A percentile compares a stretch with the other conserved stretches of the same genome.
Conservation (phyloP, 2,113 vertebrate species). For the Cariama cristata region DNA sequence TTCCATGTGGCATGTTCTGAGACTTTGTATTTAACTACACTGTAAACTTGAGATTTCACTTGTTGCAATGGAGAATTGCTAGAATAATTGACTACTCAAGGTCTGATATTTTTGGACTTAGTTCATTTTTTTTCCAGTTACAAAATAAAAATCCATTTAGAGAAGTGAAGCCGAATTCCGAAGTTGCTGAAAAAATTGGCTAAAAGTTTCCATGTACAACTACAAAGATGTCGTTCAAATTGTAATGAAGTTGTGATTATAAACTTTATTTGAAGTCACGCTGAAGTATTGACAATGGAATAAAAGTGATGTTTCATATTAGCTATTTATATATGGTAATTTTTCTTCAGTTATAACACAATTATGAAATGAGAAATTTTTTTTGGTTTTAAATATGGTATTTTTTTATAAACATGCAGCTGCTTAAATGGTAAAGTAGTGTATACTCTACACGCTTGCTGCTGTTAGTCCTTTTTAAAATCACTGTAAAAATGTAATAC, state of each 20-base stretch:
- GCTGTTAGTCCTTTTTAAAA: neutral
- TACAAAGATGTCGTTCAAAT: neutral
- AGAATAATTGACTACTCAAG: neutral
- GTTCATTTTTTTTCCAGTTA: neutral
- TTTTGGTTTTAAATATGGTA: neutral
- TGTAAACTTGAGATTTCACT: neutral
- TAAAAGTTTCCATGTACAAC: neutral
- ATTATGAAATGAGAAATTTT: neutral
- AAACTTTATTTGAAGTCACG: neutral
- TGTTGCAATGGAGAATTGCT: neutral
- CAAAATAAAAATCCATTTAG: neutral
- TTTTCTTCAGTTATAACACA: neutral
- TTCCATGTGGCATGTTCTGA: neutral
- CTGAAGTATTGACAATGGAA: neutral
- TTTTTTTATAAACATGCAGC: neutral
- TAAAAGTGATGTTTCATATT: neutral
- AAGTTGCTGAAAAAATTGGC: neutral
- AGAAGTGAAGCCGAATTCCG: neutral
- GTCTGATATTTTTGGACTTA: neutral
- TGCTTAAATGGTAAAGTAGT: neutral
- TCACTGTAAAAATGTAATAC: neutral
- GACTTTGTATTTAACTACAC: neutral
- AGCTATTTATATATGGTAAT: neutral
- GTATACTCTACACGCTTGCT: neutral
- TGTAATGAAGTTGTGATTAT: neutral